These are phyloP conservation scores for Sphenodon punctatus DNA, from an alignment of 2,797 vertebrate species.

Conservation along the genomic window DNA sequence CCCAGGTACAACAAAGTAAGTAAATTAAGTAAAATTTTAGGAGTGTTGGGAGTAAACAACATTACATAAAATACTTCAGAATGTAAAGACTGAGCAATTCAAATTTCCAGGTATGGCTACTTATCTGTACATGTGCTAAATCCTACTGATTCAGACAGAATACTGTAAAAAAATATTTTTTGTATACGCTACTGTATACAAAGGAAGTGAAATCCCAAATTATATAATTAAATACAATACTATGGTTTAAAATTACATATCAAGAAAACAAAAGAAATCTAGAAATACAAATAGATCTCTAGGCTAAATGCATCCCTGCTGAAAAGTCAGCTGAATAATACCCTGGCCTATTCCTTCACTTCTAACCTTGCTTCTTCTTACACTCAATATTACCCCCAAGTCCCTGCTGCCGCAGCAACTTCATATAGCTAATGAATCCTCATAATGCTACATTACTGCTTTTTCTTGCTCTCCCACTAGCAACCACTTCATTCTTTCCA, in stretches of 20 bases:
- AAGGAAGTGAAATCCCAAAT: rapidly evolving
- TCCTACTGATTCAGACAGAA: no score
- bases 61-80: no score
- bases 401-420: neutral
- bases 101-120: no score
- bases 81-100: no score
- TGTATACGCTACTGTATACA: neutral
- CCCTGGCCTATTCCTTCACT: neutral
- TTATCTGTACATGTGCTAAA: no score
- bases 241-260: neutral
- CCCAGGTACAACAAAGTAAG: no score
- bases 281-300: neutral
- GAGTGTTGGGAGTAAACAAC: no score
- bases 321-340: neutral
- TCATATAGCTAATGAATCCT: rapidly evolving
- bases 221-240: rapidly evolving
- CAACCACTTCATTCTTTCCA: constrained; percentile 25
- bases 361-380: neutral
- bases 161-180: no score
- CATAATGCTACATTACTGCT: neutral
- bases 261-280: neutral
- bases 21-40: no score
- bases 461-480: neutral
- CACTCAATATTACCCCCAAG: no score
- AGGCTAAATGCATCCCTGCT: neutral